These are phyloP conservation scores for Drosophila truncata DNA, from an alignment of 1,140 invertebrate species.

Conservation along the genomic window DNA sequence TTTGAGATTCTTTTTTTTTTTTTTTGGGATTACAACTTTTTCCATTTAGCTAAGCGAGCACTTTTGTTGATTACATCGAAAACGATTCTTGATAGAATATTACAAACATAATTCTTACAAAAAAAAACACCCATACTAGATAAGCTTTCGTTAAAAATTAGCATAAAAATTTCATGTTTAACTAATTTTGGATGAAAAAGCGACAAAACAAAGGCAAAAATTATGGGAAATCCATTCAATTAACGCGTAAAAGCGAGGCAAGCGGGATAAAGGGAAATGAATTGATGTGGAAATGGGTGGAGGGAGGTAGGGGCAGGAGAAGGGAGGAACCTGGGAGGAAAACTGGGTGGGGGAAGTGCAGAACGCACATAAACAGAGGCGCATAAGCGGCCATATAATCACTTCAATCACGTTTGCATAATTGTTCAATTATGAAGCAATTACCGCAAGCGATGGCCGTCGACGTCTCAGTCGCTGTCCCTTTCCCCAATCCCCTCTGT, in stretches of 20 bases:
- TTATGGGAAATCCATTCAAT: conserved; percentile 56
- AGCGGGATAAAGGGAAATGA: conserved; percentile 1
- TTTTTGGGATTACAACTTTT: conserved; percentile 11
- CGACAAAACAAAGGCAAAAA: conserved; percentile 38
- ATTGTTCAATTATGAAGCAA: conserved; percentile 83
- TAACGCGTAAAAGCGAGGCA: conserved; percentile 15
- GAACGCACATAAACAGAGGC: conserved; percentile 61
- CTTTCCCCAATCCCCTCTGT: background rate
- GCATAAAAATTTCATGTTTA: conserved; percentile 40
- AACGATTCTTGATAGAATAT: conserved; percentile 22
- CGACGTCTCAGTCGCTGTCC: conserved; percentile 18
- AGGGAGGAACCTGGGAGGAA: background rate
- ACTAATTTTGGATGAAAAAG: conserved; percentile 20
- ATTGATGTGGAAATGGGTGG: conserved; percentile 18
- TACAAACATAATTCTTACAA: background rate
- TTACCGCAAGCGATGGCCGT: conserved; percentile 67
- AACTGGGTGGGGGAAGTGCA: conserved; percentile 14
- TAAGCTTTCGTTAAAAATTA: conserved; percentile 16
- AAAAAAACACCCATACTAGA: background rate
- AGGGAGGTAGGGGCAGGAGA: background rate
- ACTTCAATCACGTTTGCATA: conserved; percentile 83
- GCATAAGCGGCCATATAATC: conserved; percentile 80
- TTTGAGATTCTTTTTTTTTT: background rate
- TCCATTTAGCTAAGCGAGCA: conserved; percentile 1
- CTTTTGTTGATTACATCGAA: conserved; percentile 15